Base-by-base conservation (phyloP, 2,797 vertebrate genomes). In the Acipenser transmontanus region DNA sequence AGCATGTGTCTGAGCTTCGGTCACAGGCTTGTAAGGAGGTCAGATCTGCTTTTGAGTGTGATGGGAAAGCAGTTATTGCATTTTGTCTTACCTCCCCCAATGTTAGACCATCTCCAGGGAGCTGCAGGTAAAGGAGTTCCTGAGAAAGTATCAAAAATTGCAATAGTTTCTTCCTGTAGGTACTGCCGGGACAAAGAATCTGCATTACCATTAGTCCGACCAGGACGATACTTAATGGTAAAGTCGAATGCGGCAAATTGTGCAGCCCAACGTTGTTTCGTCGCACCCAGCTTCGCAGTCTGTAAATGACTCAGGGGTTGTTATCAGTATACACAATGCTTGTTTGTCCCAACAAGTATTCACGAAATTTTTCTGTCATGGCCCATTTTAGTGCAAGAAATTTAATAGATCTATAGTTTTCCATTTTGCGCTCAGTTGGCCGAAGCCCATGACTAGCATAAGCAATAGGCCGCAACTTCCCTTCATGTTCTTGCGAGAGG, bases 401-500 rank as follows among this genome's bases (percentile, higher is more conserved):
- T 61, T 65, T 65, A 0, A 65, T 8, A 7, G 34, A 48, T 4
- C 63, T 65, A 49, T 65, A 47, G 49, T 65, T 65, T 47, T 47
- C 8, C 56, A 67, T 67, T 2, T 67, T 63, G 8, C 6, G 6
- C 7, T 67, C 66, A 64, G 0, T 64, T 20, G 66, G 66, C 11
- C 6, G 13, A n/a, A 67, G 57, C 8, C 51, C 20, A 7, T 5
- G 4, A 61, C 66, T 68, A 7, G 47, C 66, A 62, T 65, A 68
- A 12, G 57, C 60, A 49, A 65, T 11, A n/a, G 57, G 34, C 47
- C 47, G 14, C 47, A 11, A 13, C 54, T 61, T 2, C 10, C 49
- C 51, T n/a, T 61, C 12, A 6, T 57, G 17, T 47, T 67, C 57
- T 49, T 67, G 57, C 8, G 66, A 67, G 10, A 65, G 17, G 4